These are phyloP conservation scores for Sparidentex hasta DNA, from an alignment of 2,797 vertebrate genomes.

Conservation along the genomic window DNA sequence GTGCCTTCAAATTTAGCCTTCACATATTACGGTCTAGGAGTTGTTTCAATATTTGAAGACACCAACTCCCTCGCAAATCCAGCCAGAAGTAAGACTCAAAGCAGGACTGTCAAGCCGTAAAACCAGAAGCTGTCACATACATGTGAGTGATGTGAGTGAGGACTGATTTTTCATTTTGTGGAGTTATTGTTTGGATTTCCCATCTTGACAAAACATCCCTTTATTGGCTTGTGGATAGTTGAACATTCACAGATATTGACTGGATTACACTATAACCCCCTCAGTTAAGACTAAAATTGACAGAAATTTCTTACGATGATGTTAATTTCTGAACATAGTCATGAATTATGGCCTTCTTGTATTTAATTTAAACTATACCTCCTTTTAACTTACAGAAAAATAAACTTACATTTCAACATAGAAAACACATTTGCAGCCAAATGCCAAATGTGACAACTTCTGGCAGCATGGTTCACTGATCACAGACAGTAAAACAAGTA, in stretches of 20 bases:
- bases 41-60: conserved; percentile 2
- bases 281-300: not conserved
- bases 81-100: not conserved
- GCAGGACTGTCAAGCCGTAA: not conserved
- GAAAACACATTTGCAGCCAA: conserved; percentile 25
- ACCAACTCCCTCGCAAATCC: not conserved
- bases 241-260: conserved; percentile 4
- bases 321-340: conserved; percentile 9
- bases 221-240: not conserved
- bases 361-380: conserved; percentile 39
- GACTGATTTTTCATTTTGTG: not conserved
- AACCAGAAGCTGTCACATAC: conserved; percentile 12
- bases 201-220: not conserved
- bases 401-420: conserved; percentile 45
- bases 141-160: not conserved
- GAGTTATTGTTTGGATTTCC: not conserved
- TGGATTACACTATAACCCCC: not conserved
- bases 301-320: not conserved
- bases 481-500: conserved; percentile 1
- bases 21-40: not conserved
- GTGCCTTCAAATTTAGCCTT: conserved; percentile 18
- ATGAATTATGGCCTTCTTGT: conserved; percentile 38
- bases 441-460: conserved; percentile 9
- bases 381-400: conserved; percentile 62
- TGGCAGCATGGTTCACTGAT: not conserved